Evolutionary conservation across 1,140 invertebrate species (phyloP), one percentile per base, ranked within the genome.

Genomic region (Proales similis): DNA sequence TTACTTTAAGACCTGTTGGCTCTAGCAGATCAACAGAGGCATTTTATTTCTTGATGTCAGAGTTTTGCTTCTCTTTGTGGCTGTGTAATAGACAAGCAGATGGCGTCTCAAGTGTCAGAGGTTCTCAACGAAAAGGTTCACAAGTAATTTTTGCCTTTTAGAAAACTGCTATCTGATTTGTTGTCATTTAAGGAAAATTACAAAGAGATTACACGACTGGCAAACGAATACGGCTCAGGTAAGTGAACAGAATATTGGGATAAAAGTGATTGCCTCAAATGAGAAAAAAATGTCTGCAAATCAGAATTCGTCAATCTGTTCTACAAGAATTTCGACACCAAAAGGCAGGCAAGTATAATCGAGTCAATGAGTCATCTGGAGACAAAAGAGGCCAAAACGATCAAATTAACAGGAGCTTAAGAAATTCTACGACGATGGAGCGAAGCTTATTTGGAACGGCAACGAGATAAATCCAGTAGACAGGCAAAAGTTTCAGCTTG

Each of bases 141-240:
- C n/a, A 14, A 38, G 1, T 17, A 38, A n/a, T 17, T 38, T n/a
- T 9, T 14, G 24, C 27, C 42, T 20, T 39, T 3, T 24, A 22
- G 32, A n/a, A 20, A 6, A 4, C 27, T 22, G 27, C 26, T 36
- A 6, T 12, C 2, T 22, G 36, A n/a, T 53, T 39, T 53, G 38
- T 5, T 14, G 29, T 36, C 2, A 4, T 12, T 42, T 17, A 57
- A 57, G 51, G 51, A 57, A 57, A 57, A 27, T 22, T 24, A 42
- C 11, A 39, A 42, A 1, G 51, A 57, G 45, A 57, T 57, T 22
- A 42, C 51, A 24, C 39, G 45, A 26, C 20, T 57, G 27, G 51
- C 51, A 17, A 57, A 57, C 45, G 51, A 57, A 42, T 57, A 57
- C 20, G 51, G 51, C n/a, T n/a, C n/a, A n/a, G n/a, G n/a, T n/a